Percentiles rank a stretch among this genome's conserved stretches.
These are phyloP conservation scores for Arrhopalites spinosus DNA, from an alignment of 2,888 invertebrate genomes.

Conservation along the genomic window DNA sequence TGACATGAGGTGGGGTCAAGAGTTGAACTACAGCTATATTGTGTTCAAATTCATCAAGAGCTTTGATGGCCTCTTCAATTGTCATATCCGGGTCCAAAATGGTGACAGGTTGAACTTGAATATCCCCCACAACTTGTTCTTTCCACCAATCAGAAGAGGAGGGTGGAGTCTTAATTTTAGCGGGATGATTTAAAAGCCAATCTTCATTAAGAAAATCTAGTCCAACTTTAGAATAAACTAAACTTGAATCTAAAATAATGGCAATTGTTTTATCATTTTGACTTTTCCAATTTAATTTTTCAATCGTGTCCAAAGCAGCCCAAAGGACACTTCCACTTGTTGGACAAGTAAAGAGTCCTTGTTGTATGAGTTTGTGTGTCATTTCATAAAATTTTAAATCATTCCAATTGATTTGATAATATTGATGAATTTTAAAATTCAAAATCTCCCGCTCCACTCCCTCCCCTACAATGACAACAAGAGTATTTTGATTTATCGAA, in stretches of 20 bases:
- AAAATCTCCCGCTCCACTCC: not conserved
- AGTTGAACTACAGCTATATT: not conserved
- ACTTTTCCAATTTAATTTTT: not conserved
- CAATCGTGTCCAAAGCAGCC: not conserved
- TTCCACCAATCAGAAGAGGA: not conserved
- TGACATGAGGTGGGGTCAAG: not conserved
- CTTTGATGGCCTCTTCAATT: not conserved
- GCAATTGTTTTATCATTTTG: not conserved
- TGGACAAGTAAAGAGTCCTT: not conserved
- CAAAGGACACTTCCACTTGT: not conserved
- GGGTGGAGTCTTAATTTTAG: not conserved
- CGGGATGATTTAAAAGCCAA: not conserved
- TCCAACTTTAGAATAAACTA: not conserved
- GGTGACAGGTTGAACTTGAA: not conserved
- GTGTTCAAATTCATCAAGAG: not conserved
- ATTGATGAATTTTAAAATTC: not conserved
- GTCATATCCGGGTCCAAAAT: constrained; percentile 13
- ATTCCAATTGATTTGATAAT: not conserved
- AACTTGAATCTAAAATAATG: too few species aligned
- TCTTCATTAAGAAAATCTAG: not conserved
- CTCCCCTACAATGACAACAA: too few species aligned
- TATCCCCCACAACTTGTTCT: constrained; percentile 12
- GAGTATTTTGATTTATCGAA: not conserved
- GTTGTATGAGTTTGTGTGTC: not conserved
- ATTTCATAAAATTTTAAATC: not conserved